Evolutionary conservation across 2,797 vertebrate species (phyloP), one percentile per base, ranked within the genome.

Genomic region (Parauchenoglanis punctatus): DNA sequence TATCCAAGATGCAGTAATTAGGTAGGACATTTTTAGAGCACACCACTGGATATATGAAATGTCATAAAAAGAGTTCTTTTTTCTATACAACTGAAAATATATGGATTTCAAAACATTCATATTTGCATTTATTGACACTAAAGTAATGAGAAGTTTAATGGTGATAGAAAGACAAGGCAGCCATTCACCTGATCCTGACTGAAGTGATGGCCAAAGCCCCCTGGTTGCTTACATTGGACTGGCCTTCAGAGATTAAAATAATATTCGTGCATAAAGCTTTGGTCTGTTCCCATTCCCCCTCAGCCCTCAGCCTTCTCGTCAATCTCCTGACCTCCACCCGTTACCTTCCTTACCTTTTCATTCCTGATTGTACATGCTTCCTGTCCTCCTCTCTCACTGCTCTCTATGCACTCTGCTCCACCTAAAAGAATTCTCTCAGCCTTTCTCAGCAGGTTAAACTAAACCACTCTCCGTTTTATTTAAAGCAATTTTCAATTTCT

Each of bases 201-300:
- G 95, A 96, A 95, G 94, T 95, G 92, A 94, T 86, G 92, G 93
- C 94, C 92, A 95, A 93, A 93, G 72, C 92, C 92, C 91, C 92
- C 59, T 20, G 91, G 91, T 93, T 96, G 95, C 93, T 96, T 95
- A 95, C 92, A 90, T 94, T 96, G 93, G 95, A 94, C 88, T 90
- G 1, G 88, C 91, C 84, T 93, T 93, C 92, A 91, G 91, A 95
- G 94, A 95, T 96, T 95, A 94, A 93, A 96, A 96, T 95, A 96
- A 96, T 95, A 95, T 94, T 88, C 91, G 91, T 88, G 89, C 91
- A 96, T 93, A 95, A 89, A 95, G 94, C 91, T 92, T 84, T 89
- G 46, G 86, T 92, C 94, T 96, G 95, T 96, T 96, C 92, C 88
- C 68, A 35, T 6, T 78, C 78, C 86, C 80, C n/a, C 23, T 75